Base-by-base conservation (phyloP, 2,888 invertebrate genomes). In the Torymus auratus region DNA sequence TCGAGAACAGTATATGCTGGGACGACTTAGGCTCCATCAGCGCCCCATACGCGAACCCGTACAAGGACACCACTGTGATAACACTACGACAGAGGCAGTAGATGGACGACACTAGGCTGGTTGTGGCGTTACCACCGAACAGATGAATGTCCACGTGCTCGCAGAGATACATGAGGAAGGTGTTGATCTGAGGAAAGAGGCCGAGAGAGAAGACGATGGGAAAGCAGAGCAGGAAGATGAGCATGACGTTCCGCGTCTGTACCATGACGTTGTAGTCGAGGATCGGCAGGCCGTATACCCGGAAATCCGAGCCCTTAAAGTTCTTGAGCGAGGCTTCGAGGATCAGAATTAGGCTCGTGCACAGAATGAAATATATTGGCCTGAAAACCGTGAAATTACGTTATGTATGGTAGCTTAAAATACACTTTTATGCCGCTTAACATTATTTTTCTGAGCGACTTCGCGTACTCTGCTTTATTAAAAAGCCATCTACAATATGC, bases 101-200 rank as follows among this genome's bases (percentile, higher is more conserved):
- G 70, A 97, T 92, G 0, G 98, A 95, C 2, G 97, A 97, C 20
- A 94, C 92, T 3, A 99, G 91, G 89, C 96, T 96, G 75, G 96
- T 96, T 12, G 96, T 95, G 0, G 97, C 97, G 88, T 96, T 97
- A 0, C 97, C 97, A 1, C 97, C 97, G 88, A 97, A 97, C 1
- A 96, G 89, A 87, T 97, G 96, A 95, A 96, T 98, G 91, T 95
- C 99, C 88, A 94, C 93, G 93, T 99, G 99, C 91, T 99, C 99
- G 85, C 99, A 92, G n/a, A 98, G 92, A 91, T 99, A 99, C 96
- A 98, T 97, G 11, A 96, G 91, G 90, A 99, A 98, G 0, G 99
- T 99, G 89, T 98, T 99, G 75, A 99, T 96, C 92, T 97, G 99
- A 3, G 99, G 99, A 88, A 99, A 96, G 65, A 99, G 92, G 0